phyloP scores from a whole-genome alignment of 2,797 vertebrate genomes.

The Intellagama lesueurii region DNA sequence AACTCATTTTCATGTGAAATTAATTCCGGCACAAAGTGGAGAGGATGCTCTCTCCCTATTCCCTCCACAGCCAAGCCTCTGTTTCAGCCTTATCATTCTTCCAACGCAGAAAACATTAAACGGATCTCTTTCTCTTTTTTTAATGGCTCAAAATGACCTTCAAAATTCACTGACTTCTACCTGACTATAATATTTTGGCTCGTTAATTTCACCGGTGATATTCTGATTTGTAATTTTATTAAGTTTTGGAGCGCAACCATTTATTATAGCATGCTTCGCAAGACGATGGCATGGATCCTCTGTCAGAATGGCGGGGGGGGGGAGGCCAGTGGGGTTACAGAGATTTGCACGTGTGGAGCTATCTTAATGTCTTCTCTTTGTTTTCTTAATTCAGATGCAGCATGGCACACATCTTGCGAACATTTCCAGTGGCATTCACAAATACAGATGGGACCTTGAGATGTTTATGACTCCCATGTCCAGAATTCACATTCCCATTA shows the following conservation, averaged over 20 bases:
- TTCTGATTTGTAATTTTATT: slow-evolving; percentile 80
- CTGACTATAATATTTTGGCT: slow-evolving; percentile 78
- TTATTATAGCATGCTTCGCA: slow-evolving; percentile 75
- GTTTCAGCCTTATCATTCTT: slow-evolving; percentile 70
- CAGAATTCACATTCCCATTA: no score
- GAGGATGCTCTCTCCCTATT: neutral
- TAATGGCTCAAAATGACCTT: slow-evolving; percentile 78
- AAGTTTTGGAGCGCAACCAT: slow-evolving; percentile 75
- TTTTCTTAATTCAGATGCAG: slow-evolving; percentile 58
- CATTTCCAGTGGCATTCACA: neutral
- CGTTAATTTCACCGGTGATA: slow-evolving; percentile 80
- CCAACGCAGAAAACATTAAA: slow-evolving; percentile 74
- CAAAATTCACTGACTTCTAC: slow-evolving; percentile 75
- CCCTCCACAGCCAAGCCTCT: slow-evolving; percentile 36
- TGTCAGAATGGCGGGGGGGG: rapidly evolving
- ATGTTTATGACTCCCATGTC: no score
- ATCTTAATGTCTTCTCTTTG: slow-evolving; percentile 22
- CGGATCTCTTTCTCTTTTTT: slow-evolving; percentile 57
- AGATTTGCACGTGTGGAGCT: neutral
- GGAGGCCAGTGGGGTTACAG: neutral
- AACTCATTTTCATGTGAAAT: slow-evolving; percentile 54
- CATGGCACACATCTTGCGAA: slow-evolving; percentile 45
- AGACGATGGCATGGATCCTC: slow-evolving; percentile 61
- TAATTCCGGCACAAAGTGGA: slow-evolving; percentile 35
- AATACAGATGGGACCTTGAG: no score